Conservation (phyloP, 2,797 vertebrate species). For the Rousettus madagascariensis region DNA sequence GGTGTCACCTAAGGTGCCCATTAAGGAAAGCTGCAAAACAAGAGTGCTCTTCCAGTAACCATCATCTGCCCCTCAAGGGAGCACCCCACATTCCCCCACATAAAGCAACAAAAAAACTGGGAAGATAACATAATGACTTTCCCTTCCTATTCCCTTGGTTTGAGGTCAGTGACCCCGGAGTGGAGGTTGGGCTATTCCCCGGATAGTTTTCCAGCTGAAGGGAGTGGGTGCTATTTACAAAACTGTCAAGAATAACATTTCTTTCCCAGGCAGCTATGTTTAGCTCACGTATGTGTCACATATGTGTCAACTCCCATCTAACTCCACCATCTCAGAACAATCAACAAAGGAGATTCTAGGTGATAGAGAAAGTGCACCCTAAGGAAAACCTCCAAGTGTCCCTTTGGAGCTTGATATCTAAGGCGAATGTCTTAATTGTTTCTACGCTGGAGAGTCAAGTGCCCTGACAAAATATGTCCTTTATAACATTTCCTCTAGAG, state of each 20-base stretch:
- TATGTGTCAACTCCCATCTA: neutral
- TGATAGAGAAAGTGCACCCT: neutral
- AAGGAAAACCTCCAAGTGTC: neutral
- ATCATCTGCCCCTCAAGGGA: conserved; percentile 50
- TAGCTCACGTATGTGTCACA: neutral
- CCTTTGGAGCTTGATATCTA: neutral
- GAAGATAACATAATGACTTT: neutral
- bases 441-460: neutral
- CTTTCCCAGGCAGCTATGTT: neutral
- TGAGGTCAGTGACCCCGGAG: neutral
- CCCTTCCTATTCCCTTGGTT: neutral
- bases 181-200: neutral
- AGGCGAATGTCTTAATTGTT: neutral
- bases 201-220: neutral
- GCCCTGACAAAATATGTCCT: neutral
- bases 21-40: conserved; percentile 79
- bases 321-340: neutral
- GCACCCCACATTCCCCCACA: neutral
- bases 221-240: neutral
- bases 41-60: conserved; percentile 45
- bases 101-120: neutral
- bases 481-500: neutral
- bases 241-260: neutral
- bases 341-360: neutral
- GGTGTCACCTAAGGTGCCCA: conserved; percentile 79